Base-by-base conservation (phyloP, 2,888 invertebrate species). In the Galerucella pusilla region DNA sequence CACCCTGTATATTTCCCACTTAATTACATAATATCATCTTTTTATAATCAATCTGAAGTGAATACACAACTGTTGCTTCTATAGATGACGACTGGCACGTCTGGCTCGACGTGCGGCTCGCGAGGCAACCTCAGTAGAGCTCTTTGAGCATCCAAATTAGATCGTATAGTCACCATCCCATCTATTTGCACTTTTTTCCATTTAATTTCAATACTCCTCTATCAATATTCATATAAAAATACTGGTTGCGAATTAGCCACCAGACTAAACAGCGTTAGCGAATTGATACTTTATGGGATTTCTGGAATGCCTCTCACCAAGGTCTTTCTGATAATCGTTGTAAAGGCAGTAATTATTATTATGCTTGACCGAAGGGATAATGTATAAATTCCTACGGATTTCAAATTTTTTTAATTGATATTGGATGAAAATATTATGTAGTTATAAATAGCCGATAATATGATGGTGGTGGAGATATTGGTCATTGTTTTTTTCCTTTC, bases 291-390 rank as follows among this genome's bases (percentile, higher is more conserved):
- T 72, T 72, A 72, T 72, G 71, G 66, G 71, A 72, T 66, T 72
- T 72, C 71, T 72, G 71, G 71, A 72, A 72, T 72, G 71, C 66
- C 71, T 72, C 71, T 72, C 71, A 72, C 71, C 71, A 72, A 72
- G 71, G 71, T 72, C 66, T 72, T 71, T 72, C 71, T 66, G 71
- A 72, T 72, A 72, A 72, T 72, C 66, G 71, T 20, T 46, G 60
- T 59, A 66, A 72, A 72, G 71, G 71, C 66, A 46, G 66, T 72
- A 72, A 72, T 72, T 72, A 72, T 71, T 71, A 71, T 66, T 72
- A 72, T 66, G 71, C 71, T 60, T 72, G 71, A 72, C 71, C 71
- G 65, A 72, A 72, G 71, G 71, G 71, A 49, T 72, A 72, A 72
- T 72, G 60, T 72, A 66, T 72, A 72, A 72, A 72, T 72, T 72